These are phyloP conservation scores for Sitophilus oryzae DNA, from an alignment of 1,140 invertebrate species.

Conservation along the genomic window DNA sequence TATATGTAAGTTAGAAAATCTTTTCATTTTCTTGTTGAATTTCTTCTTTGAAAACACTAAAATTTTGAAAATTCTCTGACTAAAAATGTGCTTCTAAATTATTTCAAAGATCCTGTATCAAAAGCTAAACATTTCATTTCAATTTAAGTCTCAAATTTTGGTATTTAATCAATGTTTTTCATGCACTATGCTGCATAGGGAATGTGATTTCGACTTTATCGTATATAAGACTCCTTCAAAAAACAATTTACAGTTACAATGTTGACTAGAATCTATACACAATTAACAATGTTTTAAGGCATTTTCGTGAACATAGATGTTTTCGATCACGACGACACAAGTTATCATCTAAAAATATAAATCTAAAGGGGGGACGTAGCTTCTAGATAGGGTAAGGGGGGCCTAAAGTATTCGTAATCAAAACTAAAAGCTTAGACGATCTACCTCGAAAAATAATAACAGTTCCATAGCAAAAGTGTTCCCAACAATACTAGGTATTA, in stretches of 20 bases:
- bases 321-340: slow-evolving; percentile 6
- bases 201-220: too few relatives aligned
- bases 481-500: slow-evolving; percentile 35
- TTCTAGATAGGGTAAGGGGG: background rate
- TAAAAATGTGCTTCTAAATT: too few relatives aligned
- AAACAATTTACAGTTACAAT: background rate
- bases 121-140: too few relatives aligned
- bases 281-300: slow-evolving; percentile 7
- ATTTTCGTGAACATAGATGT: slow-evolving; percentile 12
- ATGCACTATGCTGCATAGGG: too few relatives aligned
- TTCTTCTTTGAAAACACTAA: too few relatives aligned
- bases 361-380: background rate
- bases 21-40: too few relatives aligned
- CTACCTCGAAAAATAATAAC: slow-evolving; percentile 18
- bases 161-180: too few relatives aligned
- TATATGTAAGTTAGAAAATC: too few relatives aligned
- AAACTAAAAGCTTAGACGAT: slow-evolving; percentile 22
- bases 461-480: slow-evolving; percentile 38
- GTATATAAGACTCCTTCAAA: background rate
- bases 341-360: slow-evolving; percentile 11
- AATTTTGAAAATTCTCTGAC: too few relatives aligned
- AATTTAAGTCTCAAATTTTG: too few relatives aligned
- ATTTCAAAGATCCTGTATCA: too few relatives aligned
- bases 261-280: slow-evolving; percentile 14
- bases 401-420: slow-evolving; percentile 14